A percentile compares a stretch with the other conserved stretches of the same genome.
Evolutionary conservation across 2,113 vertebrate genomes (phyloP).

Genomic region (Scopus umbretta): DNA sequence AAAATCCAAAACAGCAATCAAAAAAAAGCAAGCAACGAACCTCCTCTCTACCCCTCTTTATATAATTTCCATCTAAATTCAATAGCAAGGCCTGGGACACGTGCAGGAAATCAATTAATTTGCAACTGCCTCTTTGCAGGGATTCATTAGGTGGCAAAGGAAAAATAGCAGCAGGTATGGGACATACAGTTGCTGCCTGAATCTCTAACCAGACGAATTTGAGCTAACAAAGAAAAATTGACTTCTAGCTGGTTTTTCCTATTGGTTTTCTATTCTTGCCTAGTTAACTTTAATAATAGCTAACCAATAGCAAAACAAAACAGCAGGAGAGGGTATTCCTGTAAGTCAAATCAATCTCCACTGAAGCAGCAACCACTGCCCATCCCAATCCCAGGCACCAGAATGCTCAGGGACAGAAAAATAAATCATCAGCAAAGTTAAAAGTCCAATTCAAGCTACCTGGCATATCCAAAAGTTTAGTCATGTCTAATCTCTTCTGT

Average conservation of each 20-base stretch:
- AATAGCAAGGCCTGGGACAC: neutral
- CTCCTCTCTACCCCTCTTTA: neutral
- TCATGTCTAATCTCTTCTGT: neutral
- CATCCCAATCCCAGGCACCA: neutral
- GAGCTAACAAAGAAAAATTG: conserved; percentile 67
- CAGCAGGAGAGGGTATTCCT: conserved; percentile 58
- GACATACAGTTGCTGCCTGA: neutral
- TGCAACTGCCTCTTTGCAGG: neutral
- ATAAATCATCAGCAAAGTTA: neutral
- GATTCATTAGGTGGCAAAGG: conserved; percentile 10
- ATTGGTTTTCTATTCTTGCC: conserved; percentile 69
- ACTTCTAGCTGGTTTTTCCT: conserved; percentile 53
- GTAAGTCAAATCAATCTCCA: conserved; percentile 56
- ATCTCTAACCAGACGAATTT: conserved; percentile 29
- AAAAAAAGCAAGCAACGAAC: neutral
- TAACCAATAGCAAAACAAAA: conserved; percentile 53
- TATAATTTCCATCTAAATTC: neutral
- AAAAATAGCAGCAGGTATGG: conserved; percentile 42
- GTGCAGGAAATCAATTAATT: conserved; percentile 43
- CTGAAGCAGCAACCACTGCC: conserved; percentile 22
- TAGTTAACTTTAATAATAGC: conserved; percentile 73
- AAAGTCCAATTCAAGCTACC: neutral
- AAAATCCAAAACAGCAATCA: neutral
- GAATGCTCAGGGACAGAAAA: neutral
- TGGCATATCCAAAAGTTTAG: neutral